Conservation (phyloP, 2,888 invertebrate species). For the Atherix ibis region DNA sequence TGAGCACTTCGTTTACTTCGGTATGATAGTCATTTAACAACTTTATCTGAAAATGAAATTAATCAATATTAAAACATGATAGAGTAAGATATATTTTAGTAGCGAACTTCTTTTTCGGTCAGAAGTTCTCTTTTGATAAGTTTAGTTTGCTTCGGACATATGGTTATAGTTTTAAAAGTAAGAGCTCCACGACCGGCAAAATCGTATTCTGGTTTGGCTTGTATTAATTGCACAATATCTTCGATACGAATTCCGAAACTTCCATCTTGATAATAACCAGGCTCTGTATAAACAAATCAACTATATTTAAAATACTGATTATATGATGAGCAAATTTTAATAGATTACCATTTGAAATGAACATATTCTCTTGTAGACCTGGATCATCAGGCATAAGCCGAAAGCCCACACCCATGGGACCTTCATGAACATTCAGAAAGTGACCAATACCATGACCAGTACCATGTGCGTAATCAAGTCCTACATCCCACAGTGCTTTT, state of each 20-base stretch:
- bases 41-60: constrained; percentile 15
- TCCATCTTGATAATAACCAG: constrained; percentile 76
- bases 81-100: neutral
- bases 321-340: neutral
- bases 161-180: constrained; percentile 76
- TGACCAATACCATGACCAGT: constrained; percentile 87
- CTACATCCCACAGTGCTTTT: constrained; percentile 65
- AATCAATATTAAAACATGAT: neutral
- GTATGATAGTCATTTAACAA: constrained; percentile 71
- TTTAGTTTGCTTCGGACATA: constrained; percentile 79
- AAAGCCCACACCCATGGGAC: constrained; percentile 58
- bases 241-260: constrained; percentile 80
- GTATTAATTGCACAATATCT: constrained; percentile 60
- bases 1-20: constrained; percentile 51
- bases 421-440: constrained; percentile 82
- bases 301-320: neutral
- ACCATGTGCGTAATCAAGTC: constrained; percentile 76
- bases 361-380: constrained; percentile 53
- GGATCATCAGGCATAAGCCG: constrained; percentile 45
- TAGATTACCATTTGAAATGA: constrained; percentile 42
- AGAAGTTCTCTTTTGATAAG: constrained; percentile 64
- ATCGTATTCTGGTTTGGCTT: constrained; percentile 36
- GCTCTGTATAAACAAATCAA: constrained; percentile 39
- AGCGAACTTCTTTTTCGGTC: constrained; percentile 55
- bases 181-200: constrained; percentile 62